Evolutionary conservation across 2,113 vertebrate genomes (phyloP), one percentile per base, ranked within the genome.

Genomic region (Colaptes auratus): DNA sequence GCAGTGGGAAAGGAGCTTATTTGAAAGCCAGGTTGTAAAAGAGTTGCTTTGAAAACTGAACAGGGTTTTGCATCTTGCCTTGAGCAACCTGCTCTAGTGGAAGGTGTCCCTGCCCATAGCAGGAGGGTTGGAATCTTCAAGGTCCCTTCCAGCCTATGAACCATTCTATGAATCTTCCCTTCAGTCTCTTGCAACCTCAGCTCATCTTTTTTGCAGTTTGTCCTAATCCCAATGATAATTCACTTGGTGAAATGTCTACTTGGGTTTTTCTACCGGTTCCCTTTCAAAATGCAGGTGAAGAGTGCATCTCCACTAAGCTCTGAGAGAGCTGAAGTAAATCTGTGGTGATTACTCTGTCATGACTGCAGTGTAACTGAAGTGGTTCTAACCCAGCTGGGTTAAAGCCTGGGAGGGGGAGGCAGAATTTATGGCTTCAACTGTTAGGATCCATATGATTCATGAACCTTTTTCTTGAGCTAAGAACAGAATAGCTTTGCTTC

Each of bases 401-500:
- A 61, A 79, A 88, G 44, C 53, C 76, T 42, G 30, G 35, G 2
- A 85, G 48, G 23, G 86, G 39, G 53, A 61, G 39, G 52, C 64
- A 88, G 46, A 77, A 77, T 76, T 82, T 59, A 48, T 63, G 85
- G 46, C 25, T 88, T 95, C n/a, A 65, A 0, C 12, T 70, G 8
- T 46, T 61, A 23, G 9, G 61, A 33, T 64, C 55, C 12, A 2
- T 74, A 28, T 31, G 21, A 15, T 28, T 95, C 31, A 44, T 19
- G 9, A 21, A 28, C 21, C 15, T 64, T 73, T 89, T 72, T 84
- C 12, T 85, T 91, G 15, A 87, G 42, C 81, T 64, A 80, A 88
- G 36, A 88, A 85, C 6, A 55, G 19, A 64, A 69, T 56, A 6
- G 25, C 24, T 71, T 77, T 88, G 50, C 78, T 95, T 88, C 24